Evolutionary conservation across 2,797 vertebrate species (phyloP).

Genomic region (Muscicapa comitata): DNA sequence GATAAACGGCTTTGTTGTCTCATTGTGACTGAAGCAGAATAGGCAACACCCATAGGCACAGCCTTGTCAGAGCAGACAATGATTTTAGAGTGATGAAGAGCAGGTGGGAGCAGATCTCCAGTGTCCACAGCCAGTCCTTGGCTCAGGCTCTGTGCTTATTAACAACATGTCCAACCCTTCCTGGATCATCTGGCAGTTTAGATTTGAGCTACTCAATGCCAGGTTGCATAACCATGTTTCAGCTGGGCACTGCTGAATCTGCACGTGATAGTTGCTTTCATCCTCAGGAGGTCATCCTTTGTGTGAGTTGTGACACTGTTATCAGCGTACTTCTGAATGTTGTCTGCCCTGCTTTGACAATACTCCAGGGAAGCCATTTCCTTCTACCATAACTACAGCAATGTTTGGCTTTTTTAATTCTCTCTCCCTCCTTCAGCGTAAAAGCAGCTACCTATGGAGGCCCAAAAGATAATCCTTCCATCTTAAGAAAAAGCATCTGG

Average conservation of each 20-base stretch:
- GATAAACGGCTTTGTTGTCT: not conserved
- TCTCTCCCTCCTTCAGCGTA: not conserved
- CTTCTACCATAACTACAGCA: not conserved
- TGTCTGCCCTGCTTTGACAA: not conserved
- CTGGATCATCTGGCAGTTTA: not conserved
- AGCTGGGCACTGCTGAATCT: not conserved
- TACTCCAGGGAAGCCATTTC: not conserved
- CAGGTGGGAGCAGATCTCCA: not conserved
- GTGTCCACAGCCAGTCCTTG: not conserved
- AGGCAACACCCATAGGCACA: not conserved
- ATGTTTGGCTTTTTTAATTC: not conserved
- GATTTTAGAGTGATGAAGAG: not conserved
- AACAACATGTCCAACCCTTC: not conserved
- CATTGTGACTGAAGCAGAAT: not conserved
- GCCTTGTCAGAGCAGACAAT: not conserved
- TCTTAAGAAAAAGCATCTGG: not conserved
- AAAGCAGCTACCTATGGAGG: not conserved
- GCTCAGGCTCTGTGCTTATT: not conserved
- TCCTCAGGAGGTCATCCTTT: not conserved
- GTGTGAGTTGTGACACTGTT: not conserved
- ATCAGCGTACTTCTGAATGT: not conserved
- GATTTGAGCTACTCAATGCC: not conserved
- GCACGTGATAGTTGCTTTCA: rapidly evolving
- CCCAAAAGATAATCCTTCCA: not conserved
- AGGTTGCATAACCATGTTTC: not conserved